Base-by-base conservation (phyloP, 2,888 invertebrate genomes). In the Leucoma salicis region DNA sequence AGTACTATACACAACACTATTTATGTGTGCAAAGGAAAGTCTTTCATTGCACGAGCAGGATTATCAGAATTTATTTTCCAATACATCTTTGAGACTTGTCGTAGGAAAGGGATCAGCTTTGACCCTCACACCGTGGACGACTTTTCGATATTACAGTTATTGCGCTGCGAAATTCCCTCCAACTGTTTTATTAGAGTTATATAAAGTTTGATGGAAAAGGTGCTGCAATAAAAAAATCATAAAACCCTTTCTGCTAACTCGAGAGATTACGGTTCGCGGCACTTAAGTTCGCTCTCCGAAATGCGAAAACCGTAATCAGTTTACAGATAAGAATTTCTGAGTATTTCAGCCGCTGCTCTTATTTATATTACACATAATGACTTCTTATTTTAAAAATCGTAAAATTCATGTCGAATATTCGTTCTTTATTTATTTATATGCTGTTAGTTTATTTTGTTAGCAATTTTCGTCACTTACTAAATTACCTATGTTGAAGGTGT, bases 171-270 rank as follows among this genome's bases (percentile, higher is more conserved):
- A 48, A 50, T 49, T 49, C 18, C 3, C 36, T 35, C 37, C 45
- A 50, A 38, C 53, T 53, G 42, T 58, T 51, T 46, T 40, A 44
- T 38, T 48, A 37, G 35, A 53, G 43, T 50, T 46, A 46, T 58
- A 58, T 56, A 61, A 61, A 61, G 34, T 59, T 53, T 47, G 60
- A 58, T 49, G 54, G 48, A 54, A 57, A 59, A 54, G 63, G 61
- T 63, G 51, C 57, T 45, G 46, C 33, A 57, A 57, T 63, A 63
- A 59, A 61, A 57, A 53, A 52, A 54, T 43, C 49, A 63, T 59
- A 62, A 63, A 62, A 62, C 54, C 63, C 63, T 57, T 29, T 55
- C 40, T 45, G 53, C 46, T 50, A 57, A 61, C 49, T 63, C 31
- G 6, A 16, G 45, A 37, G 47, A 57, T 62, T 52, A 62, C 50